Conservation (phyloP, 2,797 vertebrate genomes). For the Neomorphus geoffroyi region DNA sequence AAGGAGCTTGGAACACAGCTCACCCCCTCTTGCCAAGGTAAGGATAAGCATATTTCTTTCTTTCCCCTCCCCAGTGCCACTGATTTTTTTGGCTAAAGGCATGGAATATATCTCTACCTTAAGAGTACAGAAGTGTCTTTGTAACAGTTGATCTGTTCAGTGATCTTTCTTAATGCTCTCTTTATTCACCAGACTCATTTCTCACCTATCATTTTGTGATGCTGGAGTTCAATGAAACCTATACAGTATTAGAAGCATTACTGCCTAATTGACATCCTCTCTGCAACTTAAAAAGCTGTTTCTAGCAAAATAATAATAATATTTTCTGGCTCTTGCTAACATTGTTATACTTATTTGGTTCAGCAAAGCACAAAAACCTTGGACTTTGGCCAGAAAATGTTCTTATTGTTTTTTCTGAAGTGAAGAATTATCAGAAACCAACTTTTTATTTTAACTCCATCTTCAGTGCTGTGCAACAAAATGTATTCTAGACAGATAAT, state of each 20-base stretch:
- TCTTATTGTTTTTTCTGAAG: slow-evolving; percentile 35
- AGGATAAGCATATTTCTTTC: slow-evolving; percentile 31
- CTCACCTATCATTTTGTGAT: neutral
- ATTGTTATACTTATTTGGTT: neutral
- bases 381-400: neutral
- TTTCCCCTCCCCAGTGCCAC: neutral
- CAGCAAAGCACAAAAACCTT: slow-evolving; percentile 19
- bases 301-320: neutral
- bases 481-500: neutral
- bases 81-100: slow-evolving; percentile 1
- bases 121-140: slow-evolving; percentile 34
- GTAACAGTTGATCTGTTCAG: neutral
- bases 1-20: slow-evolving; percentile 43
- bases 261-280: neutral
- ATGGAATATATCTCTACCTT: slow-evolving; percentile 43
- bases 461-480: neutral
- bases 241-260: neutral
- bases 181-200: slow-evolving; percentile 14
- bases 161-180: neutral
- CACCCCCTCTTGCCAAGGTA: slow-evolving; percentile 39
- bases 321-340: slow-evolving; percentile 12
- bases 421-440: neutral
- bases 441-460: slow-evolving; percentile 22
- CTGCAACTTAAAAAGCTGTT: neutral
- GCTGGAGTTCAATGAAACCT: neutral